phyloP scores from a whole-genome alignment of 2,113 vertebrate genomes.

The Podilymbus podiceps region DNA sequence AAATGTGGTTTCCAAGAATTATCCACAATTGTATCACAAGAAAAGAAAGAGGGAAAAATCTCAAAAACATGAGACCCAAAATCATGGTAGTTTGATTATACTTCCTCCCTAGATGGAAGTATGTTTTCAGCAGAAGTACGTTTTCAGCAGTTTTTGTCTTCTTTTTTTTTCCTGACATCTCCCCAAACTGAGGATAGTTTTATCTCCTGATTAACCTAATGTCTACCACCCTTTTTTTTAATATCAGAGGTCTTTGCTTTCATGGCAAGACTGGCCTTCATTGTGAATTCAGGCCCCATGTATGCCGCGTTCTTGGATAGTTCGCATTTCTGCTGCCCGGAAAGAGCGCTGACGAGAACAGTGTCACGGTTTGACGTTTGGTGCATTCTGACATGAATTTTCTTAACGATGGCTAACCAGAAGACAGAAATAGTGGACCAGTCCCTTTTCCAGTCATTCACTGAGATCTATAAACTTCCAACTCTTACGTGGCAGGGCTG shows the following conservation, averaged over 20 bases:
- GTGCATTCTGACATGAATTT: slow-evolving; percentile 52
- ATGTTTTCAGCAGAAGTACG: background rate
- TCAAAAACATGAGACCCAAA: background rate
- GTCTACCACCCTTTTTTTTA: background rate
- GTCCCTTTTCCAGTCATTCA: slow-evolving; percentile 22
- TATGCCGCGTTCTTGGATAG: slow-evolving; percentile 17
- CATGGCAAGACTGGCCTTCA: background rate
- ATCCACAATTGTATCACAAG: background rate
- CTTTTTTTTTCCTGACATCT: background rate
- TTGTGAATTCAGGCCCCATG: slow-evolving; percentile 7
- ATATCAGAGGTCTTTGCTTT: background rate
- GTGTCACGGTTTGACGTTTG: slow-evolving; percentile 41
- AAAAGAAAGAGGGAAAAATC: background rate
- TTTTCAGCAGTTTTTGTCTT: background rate
- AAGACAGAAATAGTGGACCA: background rate
- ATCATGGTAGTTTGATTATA: background rate
- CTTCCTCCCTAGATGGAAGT: background rate
- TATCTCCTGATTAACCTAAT: background rate
- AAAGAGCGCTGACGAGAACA: slow-evolving; percentile 33
- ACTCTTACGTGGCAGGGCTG: background rate
- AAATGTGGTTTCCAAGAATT: background rate
- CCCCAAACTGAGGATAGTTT: background rate
- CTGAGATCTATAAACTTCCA: slow-evolving; percentile 49
- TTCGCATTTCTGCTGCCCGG: background rate
- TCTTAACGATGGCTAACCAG: slow-evolving; percentile 40